phyloP scores from a whole-genome alignment of 2,113 vertebrate genomes.

The Piliocolobus tephrosceles region DNA sequence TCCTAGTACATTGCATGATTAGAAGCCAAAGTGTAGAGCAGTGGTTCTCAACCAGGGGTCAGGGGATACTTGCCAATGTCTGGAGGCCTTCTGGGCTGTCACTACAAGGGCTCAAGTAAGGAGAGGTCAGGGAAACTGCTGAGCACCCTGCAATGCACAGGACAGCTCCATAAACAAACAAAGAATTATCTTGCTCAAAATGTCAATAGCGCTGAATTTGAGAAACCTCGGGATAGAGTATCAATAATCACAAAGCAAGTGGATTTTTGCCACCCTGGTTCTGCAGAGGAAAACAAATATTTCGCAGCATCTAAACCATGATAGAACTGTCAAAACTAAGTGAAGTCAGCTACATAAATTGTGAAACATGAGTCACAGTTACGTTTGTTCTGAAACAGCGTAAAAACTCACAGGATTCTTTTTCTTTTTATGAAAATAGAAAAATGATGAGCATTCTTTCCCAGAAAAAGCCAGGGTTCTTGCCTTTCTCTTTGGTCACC shows the following conservation, averaged over 20 bases:
- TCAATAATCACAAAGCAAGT: slow-evolving; percentile 1
- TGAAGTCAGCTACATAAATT: slow-evolving; percentile 49
- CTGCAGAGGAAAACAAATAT: slow-evolving; percentile 62
- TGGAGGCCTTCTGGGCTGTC: background rate
- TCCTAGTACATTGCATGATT: background rate
- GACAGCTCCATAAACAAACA: background rate
- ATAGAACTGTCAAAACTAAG: slow-evolving; percentile 66
- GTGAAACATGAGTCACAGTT: slow-evolving; percentile 65
- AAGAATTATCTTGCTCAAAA: background rate
- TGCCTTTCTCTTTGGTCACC: background rate
- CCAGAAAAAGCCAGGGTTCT: background rate
- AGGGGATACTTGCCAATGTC: background rate
- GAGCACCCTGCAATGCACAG: background rate
- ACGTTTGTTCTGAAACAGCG: slow-evolving; percentile 48
- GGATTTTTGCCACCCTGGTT: background rate
- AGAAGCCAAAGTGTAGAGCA: background rate
- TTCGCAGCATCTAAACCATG: slow-evolving; percentile 59
- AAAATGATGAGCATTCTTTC: background rate
- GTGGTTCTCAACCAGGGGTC: background rate
- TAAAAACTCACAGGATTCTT: background rate
- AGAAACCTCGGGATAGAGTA: background rate
- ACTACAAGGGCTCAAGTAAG: background rate
- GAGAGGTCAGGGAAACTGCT: background rate
- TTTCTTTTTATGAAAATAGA: slow-evolving; percentile 34
- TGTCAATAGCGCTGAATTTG: background rate